Conservation (phyloP, 2,797 vertebrate genomes). For the Tapera naevia region DNA sequence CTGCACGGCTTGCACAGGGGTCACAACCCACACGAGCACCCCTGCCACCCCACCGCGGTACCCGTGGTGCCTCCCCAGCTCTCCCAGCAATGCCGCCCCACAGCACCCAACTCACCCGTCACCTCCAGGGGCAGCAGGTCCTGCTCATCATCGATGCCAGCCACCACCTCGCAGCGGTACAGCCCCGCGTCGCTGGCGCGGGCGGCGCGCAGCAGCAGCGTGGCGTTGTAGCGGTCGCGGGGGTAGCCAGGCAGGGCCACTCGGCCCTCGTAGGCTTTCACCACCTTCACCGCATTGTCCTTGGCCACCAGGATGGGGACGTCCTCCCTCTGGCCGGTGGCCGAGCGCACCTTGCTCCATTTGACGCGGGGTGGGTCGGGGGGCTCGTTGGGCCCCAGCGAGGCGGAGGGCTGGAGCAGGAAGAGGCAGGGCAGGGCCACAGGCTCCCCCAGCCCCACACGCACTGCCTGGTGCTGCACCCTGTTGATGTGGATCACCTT, state of each 20-base stretch:
- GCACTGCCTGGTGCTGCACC: constrained; percentile 82
- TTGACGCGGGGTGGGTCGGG: constrained; percentile 90
- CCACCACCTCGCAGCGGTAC: constrained; percentile 94
- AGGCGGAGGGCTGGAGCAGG: constrained; percentile 75
- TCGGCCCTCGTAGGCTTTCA: constrained; percentile 90
- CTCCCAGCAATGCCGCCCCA: background rate
- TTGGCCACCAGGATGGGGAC: constrained; percentile 91
- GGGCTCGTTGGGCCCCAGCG: constrained; percentile 22
- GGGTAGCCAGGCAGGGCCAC: constrained; percentile 86
- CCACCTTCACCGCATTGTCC: constrained; percentile 92
- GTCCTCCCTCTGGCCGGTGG: constrained; percentile 84
- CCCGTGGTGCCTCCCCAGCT: no score
- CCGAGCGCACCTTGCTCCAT: constrained; percentile 92
- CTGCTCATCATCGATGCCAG: constrained; percentile 93
- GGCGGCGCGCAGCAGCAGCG: constrained; percentile 82
- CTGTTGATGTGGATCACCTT: constrained; percentile 88
- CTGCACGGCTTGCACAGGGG: no score
- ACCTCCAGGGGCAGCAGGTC: constrained; percentile 93
- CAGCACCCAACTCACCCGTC: constrained; percentile 77
- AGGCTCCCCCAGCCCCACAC: constrained; percentile 85
- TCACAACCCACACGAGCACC: no score
- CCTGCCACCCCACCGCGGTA: no score
- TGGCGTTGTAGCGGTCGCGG: constrained; percentile 86
- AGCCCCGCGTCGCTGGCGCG: constrained; percentile 91
- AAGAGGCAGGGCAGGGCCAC: constrained; percentile 93